Percentiles rank a stretch among this genome's conserved stretches.
Conservation (phyloP, 2,797 vertebrate species). For the Spea hammondii region DNA sequence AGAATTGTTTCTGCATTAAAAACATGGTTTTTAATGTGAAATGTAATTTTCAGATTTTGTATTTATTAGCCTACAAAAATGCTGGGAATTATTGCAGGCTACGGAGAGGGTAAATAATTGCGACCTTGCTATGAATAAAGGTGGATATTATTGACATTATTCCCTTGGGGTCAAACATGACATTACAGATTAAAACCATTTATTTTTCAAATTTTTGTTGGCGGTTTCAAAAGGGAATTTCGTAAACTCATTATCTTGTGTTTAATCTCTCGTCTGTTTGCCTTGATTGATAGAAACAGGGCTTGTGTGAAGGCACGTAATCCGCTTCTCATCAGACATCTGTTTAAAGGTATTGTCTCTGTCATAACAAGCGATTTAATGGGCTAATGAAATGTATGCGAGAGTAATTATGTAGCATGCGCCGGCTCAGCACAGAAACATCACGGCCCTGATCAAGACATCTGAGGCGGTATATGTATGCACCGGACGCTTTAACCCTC, state of each 20-base stretch:
- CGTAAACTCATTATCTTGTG: conserved; percentile 3
- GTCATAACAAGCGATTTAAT: conserved; percentile 54
- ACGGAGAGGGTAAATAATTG: not conserved
- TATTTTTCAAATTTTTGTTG: not conserved
- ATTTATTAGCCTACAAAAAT: too few species aligned
- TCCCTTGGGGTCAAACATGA: not conserved
- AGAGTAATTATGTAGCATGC: conserved; percentile 48
- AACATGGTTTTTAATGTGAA: too few species aligned
- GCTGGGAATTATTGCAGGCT: not conserved
- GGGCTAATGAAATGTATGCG: conserved; percentile 58
- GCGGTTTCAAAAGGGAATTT: not conserved
- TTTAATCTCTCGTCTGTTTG: not conserved
- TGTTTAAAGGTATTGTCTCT: conserved; percentile 44
- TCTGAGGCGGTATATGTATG: conserved; percentile 52
- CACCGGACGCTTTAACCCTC: conserved; percentile 29
- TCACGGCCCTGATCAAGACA: conserved; percentile 46
- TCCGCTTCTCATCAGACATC: conserved; percentile 38
- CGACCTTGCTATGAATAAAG: not conserved
- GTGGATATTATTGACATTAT: not conserved
- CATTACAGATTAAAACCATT: not conserved
- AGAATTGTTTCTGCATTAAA: too few species aligned
- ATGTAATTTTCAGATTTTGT: too few species aligned
- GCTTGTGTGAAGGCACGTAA: not conserved
- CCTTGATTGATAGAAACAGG: not conserved
- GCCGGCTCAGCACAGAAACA: conserved; percentile 50